Evolutionary conservation across 2,888 invertebrate species (phyloP).

Genomic region (Colletes collaris): DNA sequence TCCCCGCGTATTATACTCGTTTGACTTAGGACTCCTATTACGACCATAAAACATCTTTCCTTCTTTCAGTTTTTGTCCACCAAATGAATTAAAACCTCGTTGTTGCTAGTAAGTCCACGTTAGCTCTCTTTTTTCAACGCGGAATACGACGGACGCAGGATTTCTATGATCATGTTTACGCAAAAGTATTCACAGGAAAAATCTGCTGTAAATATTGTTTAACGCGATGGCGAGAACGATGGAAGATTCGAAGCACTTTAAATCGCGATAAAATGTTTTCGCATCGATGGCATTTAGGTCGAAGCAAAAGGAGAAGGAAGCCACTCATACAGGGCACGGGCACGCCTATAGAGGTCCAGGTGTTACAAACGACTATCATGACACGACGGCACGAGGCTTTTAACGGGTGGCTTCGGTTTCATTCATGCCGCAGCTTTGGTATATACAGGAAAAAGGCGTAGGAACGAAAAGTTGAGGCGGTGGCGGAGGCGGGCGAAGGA

Average conservation of each 20-base stretch:
- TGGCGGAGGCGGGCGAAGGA: conserved; percentile 31
- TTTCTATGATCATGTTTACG: background rate
- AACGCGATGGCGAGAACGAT: background rate
- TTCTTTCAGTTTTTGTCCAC: no score
- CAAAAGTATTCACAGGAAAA: background rate
- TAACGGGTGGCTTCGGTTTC: conserved; percentile 71
- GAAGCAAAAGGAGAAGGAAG: background rate
- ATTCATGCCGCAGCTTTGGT: conserved; percentile 39
- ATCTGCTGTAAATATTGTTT: conserved; percentile 2
- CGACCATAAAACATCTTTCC: no score
- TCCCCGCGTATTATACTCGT: no score
- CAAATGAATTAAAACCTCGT: no score
- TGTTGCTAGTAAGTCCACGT: background rate
- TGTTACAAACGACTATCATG: conserved; percentile 31
- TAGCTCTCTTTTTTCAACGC: background rate
- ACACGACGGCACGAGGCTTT: conserved; percentile 64
- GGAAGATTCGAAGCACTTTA: background rate
- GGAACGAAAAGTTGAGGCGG: conserved; percentile 40
- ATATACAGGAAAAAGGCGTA: background rate
- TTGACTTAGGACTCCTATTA: no score
- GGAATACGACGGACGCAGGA: background rate
- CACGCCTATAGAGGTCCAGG: background rate
- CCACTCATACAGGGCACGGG: background rate
- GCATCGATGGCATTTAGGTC: background rate
- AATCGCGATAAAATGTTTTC: conserved; percentile 10